Base-by-base conservation (phyloP, 2,888 invertebrate species). In the Proisotoma minuta region DNA sequence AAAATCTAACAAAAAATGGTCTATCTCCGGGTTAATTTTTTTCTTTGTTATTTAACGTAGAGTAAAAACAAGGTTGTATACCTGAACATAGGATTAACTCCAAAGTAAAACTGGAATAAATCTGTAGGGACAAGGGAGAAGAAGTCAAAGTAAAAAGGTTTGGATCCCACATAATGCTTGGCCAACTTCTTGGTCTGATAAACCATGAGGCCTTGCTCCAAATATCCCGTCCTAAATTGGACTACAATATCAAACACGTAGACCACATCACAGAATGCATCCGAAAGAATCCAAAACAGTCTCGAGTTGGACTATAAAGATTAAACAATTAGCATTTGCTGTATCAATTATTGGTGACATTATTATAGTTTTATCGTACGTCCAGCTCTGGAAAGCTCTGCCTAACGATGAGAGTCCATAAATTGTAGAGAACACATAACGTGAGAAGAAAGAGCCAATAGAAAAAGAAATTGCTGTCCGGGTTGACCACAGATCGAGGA, bases 381-480 rank as follows among this genome's bases (percentile, higher is more conserved):
- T 89, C 89, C 66, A 96, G 83, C 77, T 95, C 95, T 23, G 93
- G 91, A 78, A 96, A 89, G 77, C 94, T 94, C 79, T 96, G 92
- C 59, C 96, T 84, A 49, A 94, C 95, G 74, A 96, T 96, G 68
- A 93, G 83, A 28, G 95, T 91, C 96, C 96, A 96, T 72, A 94
- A 83, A 80, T 96, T 96, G 80, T 96, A 96, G 64, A 96, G 84
- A 73, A 95, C 91, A 78, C 92, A 91, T 70, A 87, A 78, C 52
- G 95, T 93, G 74, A 94, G 84, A 69, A 93, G 79, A 83, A 91
- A 87, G 73, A 96, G 80, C 96, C 96, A 96, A 79, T 93, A 90
- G 81, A 94, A 96, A 82, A 93, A 93, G 80, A 93, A 90, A 79
- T 91, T 93, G 76, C 93, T 93, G 80, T 96, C 94, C 0, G 95